These are phyloP conservation scores for Synanthedon formicaeformis DNA, from an alignment of 2,888 invertebrate species.

Conservation along the genomic window DNA sequence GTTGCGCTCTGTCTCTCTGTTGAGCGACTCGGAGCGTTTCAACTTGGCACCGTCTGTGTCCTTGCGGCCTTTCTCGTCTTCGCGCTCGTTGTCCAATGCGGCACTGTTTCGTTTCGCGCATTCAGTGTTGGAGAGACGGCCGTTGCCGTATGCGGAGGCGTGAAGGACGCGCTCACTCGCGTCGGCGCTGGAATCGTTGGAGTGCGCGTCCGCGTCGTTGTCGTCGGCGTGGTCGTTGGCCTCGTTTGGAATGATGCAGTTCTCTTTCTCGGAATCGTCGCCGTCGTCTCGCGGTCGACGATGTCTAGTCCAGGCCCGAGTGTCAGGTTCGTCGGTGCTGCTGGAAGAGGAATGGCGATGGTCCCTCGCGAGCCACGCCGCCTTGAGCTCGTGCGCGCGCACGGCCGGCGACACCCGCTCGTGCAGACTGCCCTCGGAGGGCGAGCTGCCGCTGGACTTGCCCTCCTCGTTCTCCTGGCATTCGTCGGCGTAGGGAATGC, in stretches of 20 bases:
- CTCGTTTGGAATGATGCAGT: constrained; percentile 27
- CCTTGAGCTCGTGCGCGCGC: constrained; percentile 51
- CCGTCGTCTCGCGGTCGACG: constrained; percentile 2
- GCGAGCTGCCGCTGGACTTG: constrained; percentile 39
- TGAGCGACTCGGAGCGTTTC: constrained; percentile 74
- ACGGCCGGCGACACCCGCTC: constrained; percentile 16
- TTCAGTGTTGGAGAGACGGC: constrained; percentile 17
- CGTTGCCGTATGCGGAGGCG: constrained; percentile 12
- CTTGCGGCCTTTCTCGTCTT: constrained; percentile 15
- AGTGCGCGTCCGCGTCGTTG: constrained; percentile 81
- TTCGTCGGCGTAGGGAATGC: constrained; percentile 80
- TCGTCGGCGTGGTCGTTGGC: constrained; percentile 74
- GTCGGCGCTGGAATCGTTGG: constrained; percentile 60
- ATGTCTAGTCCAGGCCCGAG: constrained; percentile 12
- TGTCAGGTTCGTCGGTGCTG: constrained; percentile 36
- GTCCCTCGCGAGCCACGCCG: constrained; percentile 60
- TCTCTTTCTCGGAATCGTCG: constrained; percentile 57
- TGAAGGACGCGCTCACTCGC: constrained; percentile 20
- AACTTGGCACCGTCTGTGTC: constrained; percentile 28
- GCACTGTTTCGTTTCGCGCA: constrained; percentile 33
- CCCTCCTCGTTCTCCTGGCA: constrained; percentile 70
- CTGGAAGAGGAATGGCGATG: constrained; percentile 43
- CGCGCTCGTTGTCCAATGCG: constrained; percentile 20
- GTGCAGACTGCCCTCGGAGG: constrained; percentile 29
- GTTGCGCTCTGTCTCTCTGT: constrained; percentile 64